These are phyloP conservation scores for Nettapus auritus DNA, from an alignment of 2,113 vertebrate genomes.

Conservation along the genomic window DNA sequence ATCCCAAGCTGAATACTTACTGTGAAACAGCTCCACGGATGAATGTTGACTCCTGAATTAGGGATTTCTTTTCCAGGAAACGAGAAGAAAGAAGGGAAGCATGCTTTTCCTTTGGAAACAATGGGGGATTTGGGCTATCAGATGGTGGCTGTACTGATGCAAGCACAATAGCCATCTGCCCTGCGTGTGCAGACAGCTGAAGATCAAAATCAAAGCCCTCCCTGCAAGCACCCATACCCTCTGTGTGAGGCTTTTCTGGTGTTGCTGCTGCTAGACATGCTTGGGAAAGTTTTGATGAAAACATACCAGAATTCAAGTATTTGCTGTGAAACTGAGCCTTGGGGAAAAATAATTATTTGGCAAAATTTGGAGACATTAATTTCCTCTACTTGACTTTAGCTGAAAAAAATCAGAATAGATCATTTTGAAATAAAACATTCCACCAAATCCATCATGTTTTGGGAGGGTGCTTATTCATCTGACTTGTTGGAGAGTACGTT, in stretches of 20 bases:
- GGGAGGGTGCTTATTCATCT: not conserved
- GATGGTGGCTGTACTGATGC: not conserved
- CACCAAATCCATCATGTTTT: not conserved
- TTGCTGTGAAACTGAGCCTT: not conserved
- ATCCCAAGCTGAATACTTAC: not conserved
- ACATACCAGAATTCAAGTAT: not conserved
- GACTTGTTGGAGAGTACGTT: not conserved
- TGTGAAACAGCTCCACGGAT: not conserved
- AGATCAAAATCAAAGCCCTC: not conserved
- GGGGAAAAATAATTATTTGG: not conserved
- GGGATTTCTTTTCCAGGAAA: not conserved
- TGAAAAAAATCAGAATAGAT: not conserved
- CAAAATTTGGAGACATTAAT: not conserved
- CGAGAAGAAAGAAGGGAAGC: not conserved
- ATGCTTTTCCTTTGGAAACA: conserved; percentile 32
- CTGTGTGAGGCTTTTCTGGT: not conserved
- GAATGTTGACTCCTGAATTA: not conserved
- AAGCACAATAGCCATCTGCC: not conserved
- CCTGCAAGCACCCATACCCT: not conserved
- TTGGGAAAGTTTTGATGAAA: not conserved
- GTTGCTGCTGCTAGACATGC: not conserved
- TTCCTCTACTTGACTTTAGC: not conserved
- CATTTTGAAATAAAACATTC: not conserved
- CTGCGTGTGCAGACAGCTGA: not conserved
- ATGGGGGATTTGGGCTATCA: not conserved